Conservation (phyloP, 1,140 invertebrate species). For the Lerema accius region DNA sequence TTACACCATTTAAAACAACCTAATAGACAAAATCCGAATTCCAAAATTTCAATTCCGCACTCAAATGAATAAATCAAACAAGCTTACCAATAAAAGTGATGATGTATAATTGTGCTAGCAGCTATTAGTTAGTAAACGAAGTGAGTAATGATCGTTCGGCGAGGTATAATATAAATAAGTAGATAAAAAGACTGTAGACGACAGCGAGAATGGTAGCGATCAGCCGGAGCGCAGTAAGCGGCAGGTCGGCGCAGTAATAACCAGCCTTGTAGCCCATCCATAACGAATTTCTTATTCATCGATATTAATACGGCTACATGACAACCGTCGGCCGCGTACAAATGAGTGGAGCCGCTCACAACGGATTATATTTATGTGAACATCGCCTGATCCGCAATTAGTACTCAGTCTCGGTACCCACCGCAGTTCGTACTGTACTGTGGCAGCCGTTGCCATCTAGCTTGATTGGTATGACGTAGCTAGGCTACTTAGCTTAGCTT, state of each 20-base stretch:
- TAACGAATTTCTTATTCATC: constrained; percentile 81
- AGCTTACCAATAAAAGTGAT: constrained; percentile 25
- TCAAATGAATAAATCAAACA: constrained; percentile 12
- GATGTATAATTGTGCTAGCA: constrained; percentile 27
- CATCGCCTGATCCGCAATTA: constrained; percentile 75
- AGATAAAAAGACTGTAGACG: constrained; percentile 49
- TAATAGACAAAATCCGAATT: not conserved
- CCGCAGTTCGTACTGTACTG: constrained; percentile 10
- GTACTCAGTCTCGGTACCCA: constrained; percentile 42
- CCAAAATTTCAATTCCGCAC: not conserved
- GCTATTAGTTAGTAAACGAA: constrained; percentile 40
- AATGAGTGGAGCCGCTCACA: constrained; percentile 71
- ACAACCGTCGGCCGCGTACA: constrained; percentile 74
- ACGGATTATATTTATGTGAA: constrained; percentile 74
- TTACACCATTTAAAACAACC: too few species aligned
- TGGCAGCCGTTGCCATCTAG: not conserved
- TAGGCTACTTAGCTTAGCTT: not conserved
- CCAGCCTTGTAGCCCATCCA: constrained; percentile 75
- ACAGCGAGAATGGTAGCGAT: constrained; percentile 63
- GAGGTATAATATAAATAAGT: constrained; percentile 25
- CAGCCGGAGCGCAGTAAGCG: constrained; percentile 45
- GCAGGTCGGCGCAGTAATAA: constrained; percentile 65
- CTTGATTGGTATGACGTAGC: constrained; percentile 6
- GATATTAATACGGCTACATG: constrained; percentile 77
- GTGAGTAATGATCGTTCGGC: constrained; percentile 42